A percentile compares a stretch with the other conserved stretches of the same genome.
Conservation (phyloP, 2,797 vertebrate genomes). For the Xiphophorus birchmanni region DNA sequence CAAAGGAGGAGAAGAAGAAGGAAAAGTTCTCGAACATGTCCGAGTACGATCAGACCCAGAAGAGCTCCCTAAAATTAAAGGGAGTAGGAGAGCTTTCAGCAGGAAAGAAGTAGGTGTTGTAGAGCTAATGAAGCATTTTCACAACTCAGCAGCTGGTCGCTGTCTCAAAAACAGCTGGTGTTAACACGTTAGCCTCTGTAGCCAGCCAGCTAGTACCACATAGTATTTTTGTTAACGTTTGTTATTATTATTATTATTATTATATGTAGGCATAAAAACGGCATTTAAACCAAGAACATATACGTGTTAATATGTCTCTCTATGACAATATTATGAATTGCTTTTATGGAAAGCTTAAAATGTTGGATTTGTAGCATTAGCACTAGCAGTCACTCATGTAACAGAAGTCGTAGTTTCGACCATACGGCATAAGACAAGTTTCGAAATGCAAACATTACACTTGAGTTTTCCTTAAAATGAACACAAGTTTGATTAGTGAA, state of each 20-base stretch:
- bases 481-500: background rate
- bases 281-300: background rate
- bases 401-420: background rate
- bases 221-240: background rate
- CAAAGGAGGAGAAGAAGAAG: slow-evolving; percentile 30
- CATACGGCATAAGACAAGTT: background rate
- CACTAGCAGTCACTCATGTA: background rate
- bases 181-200: background rate
- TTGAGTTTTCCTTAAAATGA: background rate
- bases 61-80: background rate
- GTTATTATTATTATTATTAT: background rate
- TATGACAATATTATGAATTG: background rate
- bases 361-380: background rate
- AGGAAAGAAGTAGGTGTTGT: background rate
- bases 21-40: slow-evolving; percentile 42
- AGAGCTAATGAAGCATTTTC: too few species aligned
- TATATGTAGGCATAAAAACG: background rate
- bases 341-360: background rate
- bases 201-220: background rate
- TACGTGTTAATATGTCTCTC: too few species aligned
- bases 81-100: background rate
- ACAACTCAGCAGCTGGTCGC: background rate
- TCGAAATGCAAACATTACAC: background rate
- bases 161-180: background rate
- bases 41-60: background rate